Conservation (phyloP, 2,797 vertebrate genomes). For the Myotis planiceps region DNA sequence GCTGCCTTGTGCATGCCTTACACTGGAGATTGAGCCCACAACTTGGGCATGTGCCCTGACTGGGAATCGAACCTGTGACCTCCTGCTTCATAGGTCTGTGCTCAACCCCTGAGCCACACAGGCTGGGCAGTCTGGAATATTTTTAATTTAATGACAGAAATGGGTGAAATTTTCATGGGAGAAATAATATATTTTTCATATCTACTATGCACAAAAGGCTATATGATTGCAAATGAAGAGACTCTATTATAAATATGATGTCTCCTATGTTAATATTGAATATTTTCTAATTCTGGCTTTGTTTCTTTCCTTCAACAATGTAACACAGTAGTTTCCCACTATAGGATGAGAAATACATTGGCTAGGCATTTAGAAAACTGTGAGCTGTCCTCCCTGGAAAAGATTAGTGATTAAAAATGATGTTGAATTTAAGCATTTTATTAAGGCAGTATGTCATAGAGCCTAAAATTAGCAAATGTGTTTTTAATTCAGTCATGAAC, state of each 20-base stretch:
- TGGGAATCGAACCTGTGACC: too few relatives aligned
- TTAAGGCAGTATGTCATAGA: not conserved
- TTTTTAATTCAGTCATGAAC: not conserved
- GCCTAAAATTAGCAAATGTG: not conserved
- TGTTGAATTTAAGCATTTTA: not conserved
- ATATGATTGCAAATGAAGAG: not conserved
- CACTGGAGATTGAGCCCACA: too few relatives aligned
- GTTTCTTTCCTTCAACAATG: not conserved
- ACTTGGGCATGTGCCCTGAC: too few relatives aligned
- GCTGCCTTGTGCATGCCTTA: too few relatives aligned
- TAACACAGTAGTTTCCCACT: not conserved
- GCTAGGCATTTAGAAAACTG: not conserved
- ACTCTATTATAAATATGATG: not conserved
- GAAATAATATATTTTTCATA: not conserved
- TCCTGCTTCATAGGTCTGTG: too few relatives aligned
- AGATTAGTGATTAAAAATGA: slow-evolving; percentile 10
- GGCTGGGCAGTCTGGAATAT: not conserved
- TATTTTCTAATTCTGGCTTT: not conserved
- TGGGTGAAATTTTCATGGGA: not conserved
- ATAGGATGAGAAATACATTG: not conserved
- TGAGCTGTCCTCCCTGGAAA: not conserved
- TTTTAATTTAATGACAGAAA: not conserved
- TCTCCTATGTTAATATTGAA: too few relatives aligned
- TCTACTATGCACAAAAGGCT: not conserved
- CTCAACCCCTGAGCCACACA: too few relatives aligned